These are phyloP conservation scores for Cariama cristata DNA, from an alignment of 2,113 vertebrate species.

Conservation along the genomic window DNA sequence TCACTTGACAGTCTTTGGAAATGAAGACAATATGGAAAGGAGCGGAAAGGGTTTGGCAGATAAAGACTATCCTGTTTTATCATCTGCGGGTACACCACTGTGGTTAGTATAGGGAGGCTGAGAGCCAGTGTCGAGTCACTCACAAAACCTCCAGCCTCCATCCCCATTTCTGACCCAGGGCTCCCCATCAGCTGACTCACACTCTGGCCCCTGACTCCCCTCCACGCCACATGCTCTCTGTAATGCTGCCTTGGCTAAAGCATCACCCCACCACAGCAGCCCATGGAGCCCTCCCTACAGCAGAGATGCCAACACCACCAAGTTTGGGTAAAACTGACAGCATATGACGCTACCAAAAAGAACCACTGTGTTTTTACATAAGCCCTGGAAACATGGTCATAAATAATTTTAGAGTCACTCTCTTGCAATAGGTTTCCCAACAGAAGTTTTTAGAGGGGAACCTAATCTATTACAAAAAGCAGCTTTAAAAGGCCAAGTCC, in stretches of 20 bases:
- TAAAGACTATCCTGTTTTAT: neutral
- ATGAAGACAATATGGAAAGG: neutral
- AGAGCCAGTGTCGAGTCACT: neutral
- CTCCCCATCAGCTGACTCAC: neutral
- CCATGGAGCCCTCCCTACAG: neutral
- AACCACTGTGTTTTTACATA: fast-evolving
- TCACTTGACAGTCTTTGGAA: neutral
- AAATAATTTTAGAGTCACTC: neutral
- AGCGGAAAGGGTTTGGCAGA: neutral
- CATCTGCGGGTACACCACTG: fast-evolving
- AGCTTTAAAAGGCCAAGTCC: neutral
- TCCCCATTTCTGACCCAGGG: neutral
- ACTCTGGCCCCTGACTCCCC: neutral
- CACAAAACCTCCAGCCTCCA: neutral
- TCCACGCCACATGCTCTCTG: neutral
- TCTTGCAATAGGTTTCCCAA: neutral
- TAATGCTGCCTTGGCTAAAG: neutral
- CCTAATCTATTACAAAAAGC: neutral
- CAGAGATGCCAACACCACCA: fast-evolving
- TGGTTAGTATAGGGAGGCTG: neutral
- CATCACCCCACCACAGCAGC: neutral
- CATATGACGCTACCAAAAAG: neutral
- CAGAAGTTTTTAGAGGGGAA: neutral
- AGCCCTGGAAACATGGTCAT: neutral
- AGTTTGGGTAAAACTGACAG: neutral